Percentiles rank a stretch among this genome's conserved stretches.
phyloP scores from a whole-genome alignment of 2,888 invertebrate genomes.

The Erebia aethiops region DNA sequence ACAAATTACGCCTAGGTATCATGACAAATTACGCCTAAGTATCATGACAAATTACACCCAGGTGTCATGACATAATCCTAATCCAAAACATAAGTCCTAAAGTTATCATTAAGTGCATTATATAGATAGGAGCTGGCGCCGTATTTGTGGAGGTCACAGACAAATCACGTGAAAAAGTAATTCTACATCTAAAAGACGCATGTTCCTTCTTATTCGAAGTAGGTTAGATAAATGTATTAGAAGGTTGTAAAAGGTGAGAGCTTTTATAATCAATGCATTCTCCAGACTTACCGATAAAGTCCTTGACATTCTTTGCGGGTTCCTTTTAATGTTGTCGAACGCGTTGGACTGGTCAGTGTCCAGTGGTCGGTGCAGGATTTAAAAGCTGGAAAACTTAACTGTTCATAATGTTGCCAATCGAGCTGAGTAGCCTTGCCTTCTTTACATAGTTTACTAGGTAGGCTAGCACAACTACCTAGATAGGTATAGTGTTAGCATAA shows the following conservation, averaged over 20 bases:
- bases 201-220: background rate
- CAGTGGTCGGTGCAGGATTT: background rate
- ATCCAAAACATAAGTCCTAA: background rate
- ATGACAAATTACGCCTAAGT: too few species aligned
- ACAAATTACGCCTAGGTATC: background rate
- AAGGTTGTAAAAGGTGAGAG: background rate
- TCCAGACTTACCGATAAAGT: background rate
- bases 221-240: background rate
- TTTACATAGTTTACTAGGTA: too few species aligned
- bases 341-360: background rate
- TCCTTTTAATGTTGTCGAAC: background rate
- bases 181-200: too few species aligned
- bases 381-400: background rate
- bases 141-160: too few species aligned
- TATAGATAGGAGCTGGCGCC: background rate
- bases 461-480: too few species aligned
- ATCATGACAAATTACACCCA: background rate
- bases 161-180: too few species aligned
- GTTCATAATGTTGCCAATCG: too few species aligned
- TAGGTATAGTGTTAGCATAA: too few species aligned
- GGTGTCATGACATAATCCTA: background rate
- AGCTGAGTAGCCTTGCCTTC: too few species aligned
- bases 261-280: background rate
- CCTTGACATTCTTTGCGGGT: constrained; percentile 12
- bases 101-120: background rate